Percentiles rank a stretch among this genome's conserved stretches.
These are phyloP conservation scores for Limnothrissa miodon DNA, from an alignment of 2,113 vertebrate species.

Conservation along the genomic window DNA sequence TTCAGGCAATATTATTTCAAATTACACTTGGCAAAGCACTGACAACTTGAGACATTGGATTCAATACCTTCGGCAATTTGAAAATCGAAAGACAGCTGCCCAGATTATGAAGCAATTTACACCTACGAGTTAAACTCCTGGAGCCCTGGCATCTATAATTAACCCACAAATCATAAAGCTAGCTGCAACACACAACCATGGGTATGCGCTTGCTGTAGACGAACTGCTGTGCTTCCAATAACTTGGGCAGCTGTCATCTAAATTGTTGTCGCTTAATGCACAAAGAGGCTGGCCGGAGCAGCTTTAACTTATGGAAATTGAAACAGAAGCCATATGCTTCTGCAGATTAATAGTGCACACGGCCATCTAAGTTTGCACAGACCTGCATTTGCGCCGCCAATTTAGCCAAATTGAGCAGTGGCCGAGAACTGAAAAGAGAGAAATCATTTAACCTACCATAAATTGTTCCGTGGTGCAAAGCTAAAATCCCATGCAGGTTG, in stretches of 20 bases:
- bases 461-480: conserved; percentile 68
- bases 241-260: neutral
- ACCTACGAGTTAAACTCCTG: neutral
- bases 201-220: neutral
- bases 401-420: neutral
- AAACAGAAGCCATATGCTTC: neutral
- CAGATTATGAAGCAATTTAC: conserved; percentile 11
- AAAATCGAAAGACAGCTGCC: neutral
- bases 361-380: neutral
- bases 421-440: neutral
- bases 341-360: neutral
- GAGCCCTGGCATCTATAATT: neutral
- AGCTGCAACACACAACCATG: neutral
- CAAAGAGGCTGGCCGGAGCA: neutral
- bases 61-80: neutral
- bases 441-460: conserved; percentile 68
- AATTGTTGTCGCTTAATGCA: neutral
- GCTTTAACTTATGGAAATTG: neutral
- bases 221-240: neutral
- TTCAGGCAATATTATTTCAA: neutral
- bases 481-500: conserved; percentile 73
- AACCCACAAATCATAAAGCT: neutral
- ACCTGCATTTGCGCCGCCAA: neutral
- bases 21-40: neutral
- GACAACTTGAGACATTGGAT: neutral